These are phyloP conservation scores for Momotus momota DNA, from an alignment of 2,797 vertebrate species.

Conservation along the genomic window DNA sequence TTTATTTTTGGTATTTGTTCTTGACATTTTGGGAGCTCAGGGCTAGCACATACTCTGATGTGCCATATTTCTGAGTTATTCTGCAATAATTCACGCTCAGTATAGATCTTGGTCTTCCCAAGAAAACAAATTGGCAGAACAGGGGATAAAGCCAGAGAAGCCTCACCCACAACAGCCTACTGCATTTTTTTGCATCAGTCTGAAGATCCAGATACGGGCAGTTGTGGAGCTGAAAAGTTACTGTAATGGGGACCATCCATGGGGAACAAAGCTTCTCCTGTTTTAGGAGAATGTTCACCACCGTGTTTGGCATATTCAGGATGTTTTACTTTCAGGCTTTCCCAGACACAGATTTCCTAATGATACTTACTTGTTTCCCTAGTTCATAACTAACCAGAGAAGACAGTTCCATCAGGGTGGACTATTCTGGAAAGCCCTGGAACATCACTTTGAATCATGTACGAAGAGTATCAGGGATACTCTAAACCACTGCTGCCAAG, in stretches of 20 bases:
- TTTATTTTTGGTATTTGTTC: not conserved
- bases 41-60: not conserved
- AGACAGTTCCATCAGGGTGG: accelerated
- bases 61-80: not conserved
- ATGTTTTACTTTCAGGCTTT: not conserved
- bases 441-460: not conserved
- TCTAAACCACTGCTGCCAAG: not conserved
- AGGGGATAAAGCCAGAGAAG: not conserved
- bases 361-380: not conserved
- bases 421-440: not conserved
- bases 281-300: not conserved
- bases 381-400: not conserved
- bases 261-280: not conserved
- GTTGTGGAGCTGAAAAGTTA: not conserved
- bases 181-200: not conserved
- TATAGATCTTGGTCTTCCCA: not conserved
- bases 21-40: not conserved
- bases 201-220: not conserved
- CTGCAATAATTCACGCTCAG: not conserved
- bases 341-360: not conserved
- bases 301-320: not conserved
- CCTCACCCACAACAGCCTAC: not conserved
- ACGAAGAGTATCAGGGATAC: not conserved
- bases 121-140: not conserved
- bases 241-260: not conserved